phyloP scores from a whole-genome alignment of 2,113 vertebrate genomes.

The Oostethus manadensis region DNA sequence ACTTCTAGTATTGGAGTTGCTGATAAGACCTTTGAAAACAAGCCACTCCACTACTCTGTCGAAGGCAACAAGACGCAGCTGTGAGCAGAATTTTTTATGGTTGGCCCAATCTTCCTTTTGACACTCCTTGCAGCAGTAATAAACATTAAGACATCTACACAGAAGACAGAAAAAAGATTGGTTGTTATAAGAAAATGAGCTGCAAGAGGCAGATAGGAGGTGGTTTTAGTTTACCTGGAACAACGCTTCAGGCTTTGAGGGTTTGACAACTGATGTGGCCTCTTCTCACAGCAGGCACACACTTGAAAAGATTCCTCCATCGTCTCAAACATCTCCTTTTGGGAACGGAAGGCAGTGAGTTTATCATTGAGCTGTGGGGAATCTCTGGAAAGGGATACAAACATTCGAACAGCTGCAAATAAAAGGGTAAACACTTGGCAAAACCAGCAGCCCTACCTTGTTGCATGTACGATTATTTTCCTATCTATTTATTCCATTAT shows the following conservation, averaged over 20 bases:
- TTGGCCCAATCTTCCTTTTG: constrained; percentile 62
- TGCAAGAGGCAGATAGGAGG: background rate
- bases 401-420: background rate
- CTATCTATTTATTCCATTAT: no score
- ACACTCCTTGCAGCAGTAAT: constrained; percentile 85
- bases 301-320: constrained; percentile 88
- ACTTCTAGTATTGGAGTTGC: no score
- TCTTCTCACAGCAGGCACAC: constrained; percentile 77
- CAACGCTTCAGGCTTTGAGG: constrained; percentile 79
- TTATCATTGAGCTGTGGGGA: constrained; percentile 62
- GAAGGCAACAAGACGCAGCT: constrained; percentile 79
- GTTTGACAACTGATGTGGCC: constrained; percentile 67
- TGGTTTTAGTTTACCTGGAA: constrained; percentile 68
- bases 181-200: background rate
- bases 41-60: constrained; percentile 92
- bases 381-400: constrained; percentile 56
- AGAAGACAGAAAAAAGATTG: no score
- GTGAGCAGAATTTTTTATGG: constrained; percentile 85
- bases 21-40: no score
- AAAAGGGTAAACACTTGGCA: no score
- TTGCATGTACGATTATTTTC: background rate
- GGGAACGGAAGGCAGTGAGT: constrained; percentile 67
- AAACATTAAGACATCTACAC: constrained; percentile 89
- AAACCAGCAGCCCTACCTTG: background rate
- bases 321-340: constrained; percentile 88